phyloP scores from a whole-genome alignment of 2,797 vertebrate genomes.

The Girardinus metallicus region DNA sequence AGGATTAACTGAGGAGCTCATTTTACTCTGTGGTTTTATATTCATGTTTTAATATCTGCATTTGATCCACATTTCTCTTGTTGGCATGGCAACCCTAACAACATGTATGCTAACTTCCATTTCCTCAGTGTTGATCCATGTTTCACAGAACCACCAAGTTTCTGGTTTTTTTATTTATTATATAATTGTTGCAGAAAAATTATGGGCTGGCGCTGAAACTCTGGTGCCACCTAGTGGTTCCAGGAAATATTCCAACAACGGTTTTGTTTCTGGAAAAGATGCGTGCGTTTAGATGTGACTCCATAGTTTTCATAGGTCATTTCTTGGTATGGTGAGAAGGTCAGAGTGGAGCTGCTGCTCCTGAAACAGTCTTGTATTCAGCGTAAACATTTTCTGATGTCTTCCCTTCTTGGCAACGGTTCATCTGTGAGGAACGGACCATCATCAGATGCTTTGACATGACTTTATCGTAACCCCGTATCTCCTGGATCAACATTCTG shows the following conservation, averaged over 20 bases:
- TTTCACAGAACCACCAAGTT: background rate
- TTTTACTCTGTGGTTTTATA: background rate
- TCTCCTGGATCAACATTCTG: conserved; percentile 63
- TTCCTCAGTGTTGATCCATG: background rate
- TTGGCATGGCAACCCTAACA: background rate
- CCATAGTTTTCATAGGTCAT: too few species aligned
- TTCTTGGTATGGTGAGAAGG: background rate
- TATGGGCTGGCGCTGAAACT: background rate
- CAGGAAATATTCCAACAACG: background rate
- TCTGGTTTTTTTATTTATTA: background rate
- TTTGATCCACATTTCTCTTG: background rate
- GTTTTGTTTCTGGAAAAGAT: background rate
- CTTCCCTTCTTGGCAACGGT: background rate
- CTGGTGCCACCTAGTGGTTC: background rate
- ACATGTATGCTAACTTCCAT: background rate
- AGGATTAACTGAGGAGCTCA: background rate
- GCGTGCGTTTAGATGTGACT: background rate
- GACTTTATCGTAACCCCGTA: conserved; percentile 52
- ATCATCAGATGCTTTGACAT: conserved; percentile 51
- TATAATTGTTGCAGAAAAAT: background rate
- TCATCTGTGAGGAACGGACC: conserved; percentile 40
- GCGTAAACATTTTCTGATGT: background rate
- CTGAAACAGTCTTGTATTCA: background rate
- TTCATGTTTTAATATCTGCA: background rate
- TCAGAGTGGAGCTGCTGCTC: background rate